Evolutionary conservation across 1,140 invertebrate species (phyloP).

Genomic region (Yoshiicerus persimilis): DNA sequence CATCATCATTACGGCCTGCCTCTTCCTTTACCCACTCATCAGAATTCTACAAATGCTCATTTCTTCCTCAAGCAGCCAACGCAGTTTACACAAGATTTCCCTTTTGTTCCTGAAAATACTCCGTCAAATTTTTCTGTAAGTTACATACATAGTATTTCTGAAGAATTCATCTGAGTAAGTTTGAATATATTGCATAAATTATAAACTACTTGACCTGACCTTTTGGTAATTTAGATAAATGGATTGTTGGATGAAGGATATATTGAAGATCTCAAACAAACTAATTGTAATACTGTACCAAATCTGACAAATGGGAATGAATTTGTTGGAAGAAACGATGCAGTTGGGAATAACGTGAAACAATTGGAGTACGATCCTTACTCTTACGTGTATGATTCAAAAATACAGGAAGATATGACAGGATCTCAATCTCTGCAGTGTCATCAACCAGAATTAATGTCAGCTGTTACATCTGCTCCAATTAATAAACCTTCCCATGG

Average conservation of each 20-base stretch:
- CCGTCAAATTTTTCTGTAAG: not conserved
- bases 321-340: not conserved
- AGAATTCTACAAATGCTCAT: not conserved
- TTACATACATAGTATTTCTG: not conserved
- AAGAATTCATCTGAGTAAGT: no score
- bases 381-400: conserved; percentile 48
- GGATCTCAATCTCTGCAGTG: not conserved
- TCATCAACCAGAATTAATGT: not conserved
- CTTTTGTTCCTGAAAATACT: not conserved
- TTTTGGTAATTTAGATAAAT: conserved; percentile 29
- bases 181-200: no score
- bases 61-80: conserved; percentile 26
- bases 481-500: not conserved
- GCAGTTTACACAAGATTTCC: not conserved
- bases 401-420: conserved; percentile 27
- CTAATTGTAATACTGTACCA: not conserved
- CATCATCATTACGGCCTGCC: conserved; percentile 43
- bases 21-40: not conserved
- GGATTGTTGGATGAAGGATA: conserved; percentile 47
- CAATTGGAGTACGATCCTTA: conserved; percentile 46
- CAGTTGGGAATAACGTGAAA: not conserved
- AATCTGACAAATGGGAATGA: not conserved
- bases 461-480: not conserved
- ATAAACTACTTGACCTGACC: not conserved
- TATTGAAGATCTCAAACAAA: conserved; percentile 49